phyloP scores from a whole-genome alignment of 30 jellyfish, hydroid and myxozoan species.

The Aurelia aurita region DNA sequence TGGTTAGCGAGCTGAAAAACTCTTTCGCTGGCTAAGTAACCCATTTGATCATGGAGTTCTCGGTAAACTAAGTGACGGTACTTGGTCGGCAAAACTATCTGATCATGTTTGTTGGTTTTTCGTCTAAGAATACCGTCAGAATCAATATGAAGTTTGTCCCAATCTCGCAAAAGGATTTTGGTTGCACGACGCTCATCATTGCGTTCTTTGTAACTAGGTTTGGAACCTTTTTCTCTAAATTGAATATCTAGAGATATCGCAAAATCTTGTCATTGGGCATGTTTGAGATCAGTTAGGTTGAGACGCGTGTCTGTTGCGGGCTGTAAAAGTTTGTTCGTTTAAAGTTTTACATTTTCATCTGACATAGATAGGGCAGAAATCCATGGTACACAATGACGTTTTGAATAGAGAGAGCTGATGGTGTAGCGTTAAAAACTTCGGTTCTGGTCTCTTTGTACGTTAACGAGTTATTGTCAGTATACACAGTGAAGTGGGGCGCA shows the following conservation, averaged over 20 bases:
- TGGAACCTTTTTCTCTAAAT: constrained; percentile 4
- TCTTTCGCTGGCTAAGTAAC: constrained; percentile 55
- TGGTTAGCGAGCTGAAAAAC: constrained; percentile 52
- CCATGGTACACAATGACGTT: background rate
- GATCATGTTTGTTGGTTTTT: constrained; percentile 29
- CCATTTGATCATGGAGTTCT: constrained; percentile 53
- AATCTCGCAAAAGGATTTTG: constrained; percentile 26
- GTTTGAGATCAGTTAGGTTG: background rate
- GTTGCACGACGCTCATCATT: background rate
- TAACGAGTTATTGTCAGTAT: constrained; percentile 16
- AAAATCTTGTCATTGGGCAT: constrained; percentile 27
- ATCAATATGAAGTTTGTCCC: constrained; percentile 30
- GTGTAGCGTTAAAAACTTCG: constrained; percentile 50
- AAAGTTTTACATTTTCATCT: background rate
- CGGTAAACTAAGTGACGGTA: constrained; percentile 5
- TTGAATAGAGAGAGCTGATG: constrained; percentile 18
- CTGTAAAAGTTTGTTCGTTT: background rate
- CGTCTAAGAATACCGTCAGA: constrained; percentile 35
- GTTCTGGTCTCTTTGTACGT: constrained; percentile 21
- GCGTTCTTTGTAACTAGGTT: background rate
- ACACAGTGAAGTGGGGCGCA: constrained; percentile 29
- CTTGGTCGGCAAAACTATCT: constrained; percentile 33
- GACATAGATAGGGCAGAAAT: background rate
- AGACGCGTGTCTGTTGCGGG: background rate
- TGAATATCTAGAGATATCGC: constrained; percentile 4